Conservation (phyloP, 2,113 vertebrate species). For the Pycnonotus jocosus region DNA sequence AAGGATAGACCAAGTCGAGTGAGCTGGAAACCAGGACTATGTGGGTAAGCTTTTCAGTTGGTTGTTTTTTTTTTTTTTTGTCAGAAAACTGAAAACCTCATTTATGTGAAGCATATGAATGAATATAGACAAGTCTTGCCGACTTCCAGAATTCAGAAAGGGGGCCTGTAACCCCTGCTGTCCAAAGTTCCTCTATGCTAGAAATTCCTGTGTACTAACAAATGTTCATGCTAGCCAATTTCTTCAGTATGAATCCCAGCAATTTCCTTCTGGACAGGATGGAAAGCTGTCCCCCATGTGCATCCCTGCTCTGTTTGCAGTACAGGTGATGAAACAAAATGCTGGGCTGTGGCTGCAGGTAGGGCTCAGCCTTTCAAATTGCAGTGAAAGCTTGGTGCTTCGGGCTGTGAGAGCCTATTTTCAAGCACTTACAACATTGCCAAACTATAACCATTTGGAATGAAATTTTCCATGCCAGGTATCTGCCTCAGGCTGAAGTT, state of each 20-base stretch:
- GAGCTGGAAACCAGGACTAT: neutral
- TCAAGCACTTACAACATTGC: neutral
- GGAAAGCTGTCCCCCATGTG: accelerated
- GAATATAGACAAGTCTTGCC: neutral
- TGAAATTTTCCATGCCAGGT: constrained; percentile 60
- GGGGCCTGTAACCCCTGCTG: neutral
- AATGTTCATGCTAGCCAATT: neutral
- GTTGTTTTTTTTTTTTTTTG: too few species aligned
- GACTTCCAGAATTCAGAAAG: neutral
- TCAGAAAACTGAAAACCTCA: neutral
- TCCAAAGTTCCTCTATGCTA: accelerated
- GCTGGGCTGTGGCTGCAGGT: neutral
- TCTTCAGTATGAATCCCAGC: neutral
- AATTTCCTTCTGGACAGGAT: neutral
- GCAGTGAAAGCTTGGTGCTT: neutral
- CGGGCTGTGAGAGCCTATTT: neutral
- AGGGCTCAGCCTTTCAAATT: neutral
- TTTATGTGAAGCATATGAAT: neutral
- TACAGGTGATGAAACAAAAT: neutral
- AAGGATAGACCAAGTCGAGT: neutral
- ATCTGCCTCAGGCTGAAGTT: constrained; percentile 48
- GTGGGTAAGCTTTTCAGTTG: neutral
- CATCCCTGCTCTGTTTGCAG: neutral
- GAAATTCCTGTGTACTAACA: neutral
- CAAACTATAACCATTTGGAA: constrained; percentile 51